phyloP scores from a whole-genome alignment of 2,888 invertebrate species.

The Belgica antarctica region DNA sequence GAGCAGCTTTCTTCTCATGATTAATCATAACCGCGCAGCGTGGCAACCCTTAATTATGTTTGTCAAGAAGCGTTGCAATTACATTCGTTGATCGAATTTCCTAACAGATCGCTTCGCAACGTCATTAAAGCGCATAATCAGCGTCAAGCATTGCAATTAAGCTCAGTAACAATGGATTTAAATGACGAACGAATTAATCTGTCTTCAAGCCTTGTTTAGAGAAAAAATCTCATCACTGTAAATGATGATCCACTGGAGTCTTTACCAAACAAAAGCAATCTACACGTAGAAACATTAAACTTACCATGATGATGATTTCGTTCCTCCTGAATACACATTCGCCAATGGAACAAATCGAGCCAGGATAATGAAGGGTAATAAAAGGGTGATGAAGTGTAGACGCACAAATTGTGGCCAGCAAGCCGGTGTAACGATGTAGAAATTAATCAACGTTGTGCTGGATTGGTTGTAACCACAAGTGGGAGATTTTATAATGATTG shows the following conservation, averaged over 20 bases:
- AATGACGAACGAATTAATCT: background rate
- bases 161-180: constrained; percentile 12
- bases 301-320: constrained; percentile 2
- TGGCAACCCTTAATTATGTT: constrained; percentile 16
- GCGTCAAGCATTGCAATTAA: background rate
- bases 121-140: background rate
- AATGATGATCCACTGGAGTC: too few species aligned
- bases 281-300: too few species aligned
- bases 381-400: constrained; percentile 4
- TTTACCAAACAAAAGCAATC: too few species aligned
- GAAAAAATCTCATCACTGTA: too few species aligned
- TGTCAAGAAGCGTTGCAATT: background rate
- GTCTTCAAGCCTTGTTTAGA: background rate
- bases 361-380: background rate
- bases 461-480: background rate
- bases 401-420: too few species aligned
- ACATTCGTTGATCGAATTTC: background rate
- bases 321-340: too few species aligned
- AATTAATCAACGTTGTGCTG: background rate
- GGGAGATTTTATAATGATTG: constrained; percentile 3
- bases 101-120: background rate
- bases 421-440: background rate
- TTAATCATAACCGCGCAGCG: background rate
- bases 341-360: constrained; percentile 3
- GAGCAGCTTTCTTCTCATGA: background rate